These are phyloP conservation scores for Neoscelio sp. DNA, from an alignment of 2,888 invertebrate species.

Conservation along the genomic window DNA sequence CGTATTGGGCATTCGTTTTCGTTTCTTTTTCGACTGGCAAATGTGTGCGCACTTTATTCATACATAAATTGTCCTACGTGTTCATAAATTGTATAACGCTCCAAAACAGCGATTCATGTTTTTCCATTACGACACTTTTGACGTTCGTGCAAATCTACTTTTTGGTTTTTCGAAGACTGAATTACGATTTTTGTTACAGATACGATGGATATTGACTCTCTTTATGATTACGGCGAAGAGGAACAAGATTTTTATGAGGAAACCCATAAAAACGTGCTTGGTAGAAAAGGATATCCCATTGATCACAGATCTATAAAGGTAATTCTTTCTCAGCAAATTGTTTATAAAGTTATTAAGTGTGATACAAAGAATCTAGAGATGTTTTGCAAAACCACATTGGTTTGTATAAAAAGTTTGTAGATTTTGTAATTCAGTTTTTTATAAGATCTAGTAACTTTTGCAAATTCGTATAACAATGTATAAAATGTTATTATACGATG, in stretches of 20 bases:
- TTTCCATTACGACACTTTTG: slow-evolving; percentile 31
- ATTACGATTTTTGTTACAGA: slow-evolving; percentile 71
- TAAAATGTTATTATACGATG: too few species aligned
- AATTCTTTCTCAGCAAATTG: slow-evolving; percentile 44
- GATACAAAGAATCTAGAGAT: too few species aligned
- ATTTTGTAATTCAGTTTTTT: too few species aligned
- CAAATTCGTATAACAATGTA: too few species aligned
- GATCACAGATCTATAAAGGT: slow-evolving; percentile 81
- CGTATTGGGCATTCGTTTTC: slow-evolving; percentile 58
- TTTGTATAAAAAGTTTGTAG: too few species aligned
- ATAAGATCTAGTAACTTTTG: too few species aligned
- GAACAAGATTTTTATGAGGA: slow-evolving; percentile 90
- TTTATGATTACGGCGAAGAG: slow-evolving; percentile 88
- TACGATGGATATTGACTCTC: slow-evolving; percentile 83
- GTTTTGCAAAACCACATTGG: too few species aligned
- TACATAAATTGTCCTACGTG: slow-evolving; percentile 22
- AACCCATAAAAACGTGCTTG: slow-evolving; percentile 81
- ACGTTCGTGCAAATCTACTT: slow-evolving; percentile 24
- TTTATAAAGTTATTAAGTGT: slow-evolving; percentile 2
- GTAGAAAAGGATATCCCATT: slow-evolving; percentile 80
- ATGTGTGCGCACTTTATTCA: slow-evolving; percentile 21
- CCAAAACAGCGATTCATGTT: slow-evolving; percentile 10
- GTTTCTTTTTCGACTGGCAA: slow-evolving; percentile 51
- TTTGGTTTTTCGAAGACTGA: slow-evolving; percentile 20
- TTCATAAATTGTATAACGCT: slow-evolving; percentile 28